Base-by-base conservation (phyloP, 2,888 invertebrate genomes). In the Villa cingulata region DNA sequence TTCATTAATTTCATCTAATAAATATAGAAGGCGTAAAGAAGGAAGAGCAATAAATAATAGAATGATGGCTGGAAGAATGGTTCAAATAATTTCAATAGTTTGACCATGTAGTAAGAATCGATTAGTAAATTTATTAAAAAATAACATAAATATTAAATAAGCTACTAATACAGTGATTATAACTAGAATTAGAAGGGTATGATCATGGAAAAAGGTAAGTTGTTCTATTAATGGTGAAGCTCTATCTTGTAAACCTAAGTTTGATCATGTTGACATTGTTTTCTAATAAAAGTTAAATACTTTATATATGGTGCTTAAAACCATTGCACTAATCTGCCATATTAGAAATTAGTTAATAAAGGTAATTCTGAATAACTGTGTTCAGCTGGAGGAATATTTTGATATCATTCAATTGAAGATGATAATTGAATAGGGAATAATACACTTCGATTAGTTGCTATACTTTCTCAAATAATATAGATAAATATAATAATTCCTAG, bases 231-330 rank as follows among this genome's bases (percentile, higher is more conserved):
- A 62, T 37, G 77, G 76, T 0, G 78, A 78, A 41, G 71, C 68
- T 57, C 75, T 66, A 70, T 80, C 75, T 76, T 78, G 78, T 52
- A 78, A 62, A 50, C 68, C 69, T 55, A 77, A 57, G 58, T 72
- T 73, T 54, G 74, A 71, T 74, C 76, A 77, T 57, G 74, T 75
- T 68, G 72, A 68, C 66, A 76, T 75, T 59, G 49, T 39, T 63
- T 73, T 76, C 72, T 75, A 75, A 77, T 72, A 74, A 77, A 77
- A 74, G 71, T 68, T 60, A 66, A 59, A 62, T 65, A 70, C 74
- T 77, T 78, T 77, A 77, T 77, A 68, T 71, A 74, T 75, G 76
- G 69, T 74, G 72, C 73, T 79, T 79, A 79, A 79, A 73, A 77
- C 73, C 75, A 77, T 73, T 72, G 74, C 72, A 73, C 70, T 71